Evolutionary conservation across 1,140 invertebrate genomes (phyloP).

Genomic region (Lanistes nyassanus): DNA sequence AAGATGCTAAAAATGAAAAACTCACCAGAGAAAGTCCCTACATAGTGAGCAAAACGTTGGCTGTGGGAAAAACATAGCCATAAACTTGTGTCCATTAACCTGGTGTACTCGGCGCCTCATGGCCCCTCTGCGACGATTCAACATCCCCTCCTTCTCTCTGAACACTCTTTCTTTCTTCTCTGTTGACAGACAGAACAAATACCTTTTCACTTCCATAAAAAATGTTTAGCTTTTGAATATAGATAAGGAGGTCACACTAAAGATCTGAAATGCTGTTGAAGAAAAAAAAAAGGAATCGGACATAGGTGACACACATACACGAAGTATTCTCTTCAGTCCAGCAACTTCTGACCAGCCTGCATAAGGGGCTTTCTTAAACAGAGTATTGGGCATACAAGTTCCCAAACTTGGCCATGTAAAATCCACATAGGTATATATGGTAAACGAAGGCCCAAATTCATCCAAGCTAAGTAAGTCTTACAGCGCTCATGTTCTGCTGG

Average conservation of each 20-base stretch:
- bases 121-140: constrained; percentile 91
- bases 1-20: too few species aligned
- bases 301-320: background rate
- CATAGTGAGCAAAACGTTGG: constrained; percentile 99
- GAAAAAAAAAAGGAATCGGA: too few species aligned
- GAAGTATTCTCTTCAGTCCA: too few species aligned
- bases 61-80: constrained; percentile 98
- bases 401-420: too few species aligned
- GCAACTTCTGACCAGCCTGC: too few species aligned
- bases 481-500: too few species aligned
- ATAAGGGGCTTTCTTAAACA: too few species aligned
- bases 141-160: constrained; percentile 84
- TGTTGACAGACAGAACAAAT: constrained; percentile 2
- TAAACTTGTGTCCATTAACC: constrained; percentile 99
- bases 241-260: background rate
- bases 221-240: background rate
- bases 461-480: too few species aligned
- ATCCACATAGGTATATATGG: too few species aligned
- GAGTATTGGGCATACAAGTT: too few species aligned
- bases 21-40: constrained; percentile 96
- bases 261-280: too few species aligned
- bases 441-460: too few species aligned
- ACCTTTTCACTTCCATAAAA: background rate
- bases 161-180: constrained; percentile 63
- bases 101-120: constrained; percentile 94